Evolutionary conservation across 2,797 vertebrate species (phyloP), one percentile per base, ranked within the genome.

Genomic region (Aplochiton taeniatus): DNA sequence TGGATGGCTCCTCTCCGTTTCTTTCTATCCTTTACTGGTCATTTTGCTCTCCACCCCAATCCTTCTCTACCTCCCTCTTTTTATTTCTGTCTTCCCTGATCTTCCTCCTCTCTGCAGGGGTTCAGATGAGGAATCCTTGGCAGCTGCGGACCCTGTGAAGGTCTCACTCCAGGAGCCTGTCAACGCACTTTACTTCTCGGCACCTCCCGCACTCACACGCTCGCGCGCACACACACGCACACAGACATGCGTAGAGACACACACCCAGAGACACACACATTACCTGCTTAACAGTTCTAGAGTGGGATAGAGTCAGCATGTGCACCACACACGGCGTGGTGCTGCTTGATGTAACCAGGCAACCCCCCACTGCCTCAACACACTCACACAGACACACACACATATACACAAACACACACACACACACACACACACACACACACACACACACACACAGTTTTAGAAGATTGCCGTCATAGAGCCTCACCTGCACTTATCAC

Each of bases 81-180:
- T 18, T 49, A 61, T 11, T 46, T 12, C 7, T 31, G 31, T 31
- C 31, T 31, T 31, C 17, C 11, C 17, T 1, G 9, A 0, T 41
- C 59, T 42, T 53, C 41, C 66, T 67, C 17, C 53, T 73, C 73
- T 69, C 75, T 59, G 66, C 68, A 66, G 70, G 71, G 65, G 63
- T 55, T 63, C 63, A 66, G 75, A 74, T 73, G 71, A 78, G 80
- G 62, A 31, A 6, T 63, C 77, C 76, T 73, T 66, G 48, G 68
- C 76, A 81, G 61, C 72, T 52, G 53, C 42, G 9, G 71, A 73
- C 54, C 68, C 60, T 72, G 63, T 56, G 63, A 72, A 69, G 71
- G 76, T 80, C 64, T 79, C 68, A 61, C 81, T 71, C 66, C 73
- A 68, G 74, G 58, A 61, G 66, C 61, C 60, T 56, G 70, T 77